phyloP scores from a whole-genome alignment of 2,797 vertebrate species.

The Leptatherina wallacei region DNA sequence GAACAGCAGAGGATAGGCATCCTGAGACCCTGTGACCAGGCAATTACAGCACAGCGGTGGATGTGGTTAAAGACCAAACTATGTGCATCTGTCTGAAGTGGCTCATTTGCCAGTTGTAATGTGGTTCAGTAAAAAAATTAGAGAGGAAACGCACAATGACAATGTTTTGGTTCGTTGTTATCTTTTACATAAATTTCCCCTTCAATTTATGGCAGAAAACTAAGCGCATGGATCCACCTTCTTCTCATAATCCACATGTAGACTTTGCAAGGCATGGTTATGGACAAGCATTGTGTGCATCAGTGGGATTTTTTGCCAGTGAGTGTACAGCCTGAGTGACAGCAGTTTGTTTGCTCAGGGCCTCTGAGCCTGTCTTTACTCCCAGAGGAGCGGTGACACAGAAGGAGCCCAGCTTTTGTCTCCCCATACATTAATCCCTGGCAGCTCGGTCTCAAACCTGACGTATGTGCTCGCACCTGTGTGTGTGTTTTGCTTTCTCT shows the following conservation, averaged over 20 bases:
- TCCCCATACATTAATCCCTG: constrained; percentile 62
- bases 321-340: constrained; percentile 49
- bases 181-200: background rate
- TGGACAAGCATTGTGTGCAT: constrained; percentile 6
- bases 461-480: constrained; percentile 57
- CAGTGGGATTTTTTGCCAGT: constrained; percentile 30
- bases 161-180: background rate
- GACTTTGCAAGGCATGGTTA: background rate
- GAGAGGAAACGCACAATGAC: constrained; percentile 15
- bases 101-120: constrained; percentile 33
- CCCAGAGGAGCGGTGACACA: constrained; percentile 56
- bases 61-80: constrained; percentile 53
- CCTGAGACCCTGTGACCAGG: constrained; percentile 41
- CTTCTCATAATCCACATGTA: background rate
- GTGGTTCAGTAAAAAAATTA: constrained; percentile 1
- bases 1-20: constrained; percentile 46
- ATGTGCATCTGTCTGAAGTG: constrained; percentile 36
- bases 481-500: constrained; percentile 20
- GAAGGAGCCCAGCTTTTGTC: constrained; percentile 66
- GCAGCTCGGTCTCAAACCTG: constrained; percentile 53
- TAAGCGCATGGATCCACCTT: background rate
- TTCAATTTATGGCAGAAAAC: background rate
- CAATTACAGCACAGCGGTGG: constrained; percentile 47
- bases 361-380: constrained; percentile 38
- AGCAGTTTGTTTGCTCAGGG: constrained; percentile 62